phyloP scores from a whole-genome alignment of 2,888 invertebrate species.

The Tortricodes alternella region DNA sequence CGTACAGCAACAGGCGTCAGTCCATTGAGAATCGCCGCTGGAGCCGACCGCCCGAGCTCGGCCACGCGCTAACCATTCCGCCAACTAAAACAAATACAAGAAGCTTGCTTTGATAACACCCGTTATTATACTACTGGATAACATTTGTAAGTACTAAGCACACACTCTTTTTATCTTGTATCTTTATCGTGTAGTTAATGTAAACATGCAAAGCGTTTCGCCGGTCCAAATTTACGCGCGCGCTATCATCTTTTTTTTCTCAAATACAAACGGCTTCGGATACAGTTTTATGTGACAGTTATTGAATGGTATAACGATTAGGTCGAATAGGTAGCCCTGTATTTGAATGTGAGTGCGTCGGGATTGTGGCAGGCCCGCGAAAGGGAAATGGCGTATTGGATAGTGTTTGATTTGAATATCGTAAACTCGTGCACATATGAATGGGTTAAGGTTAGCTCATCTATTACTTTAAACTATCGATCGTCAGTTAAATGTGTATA shows the following conservation, averaged over 20 bases:
- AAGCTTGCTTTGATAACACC: constrained; percentile 49
- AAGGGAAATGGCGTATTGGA: no score
- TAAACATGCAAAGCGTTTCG: constrained; percentile 53
- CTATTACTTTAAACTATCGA: no score
- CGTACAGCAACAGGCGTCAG: constrained; percentile 33
- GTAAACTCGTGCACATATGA: no score
- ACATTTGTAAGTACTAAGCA: constrained; percentile 46
- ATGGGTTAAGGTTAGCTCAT: no score
- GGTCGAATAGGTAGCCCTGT: no score
- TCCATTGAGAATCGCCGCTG: constrained; percentile 36
- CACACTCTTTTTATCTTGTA: constrained; percentile 50
- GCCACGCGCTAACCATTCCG: constrained; percentile 14
- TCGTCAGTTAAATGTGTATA: no score
- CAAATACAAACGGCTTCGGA: constrained; percentile 26
- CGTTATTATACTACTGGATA: constrained; percentile 42
- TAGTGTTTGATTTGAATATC: no score
- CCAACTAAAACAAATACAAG: constrained; percentile 37
- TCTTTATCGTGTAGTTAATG: constrained; percentile 46
- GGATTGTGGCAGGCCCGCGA: no score
- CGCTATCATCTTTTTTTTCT: constrained; percentile 33
- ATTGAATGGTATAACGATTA: no score
- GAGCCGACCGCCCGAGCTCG: constrained; percentile 36
- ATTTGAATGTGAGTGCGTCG: no score
- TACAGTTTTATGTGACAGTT: no score
- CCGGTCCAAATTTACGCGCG: constrained; percentile 44